phyloP scores from a whole-genome alignment of 2,888 invertebrate genomes.

The Microctonus hyperodae region DNA sequence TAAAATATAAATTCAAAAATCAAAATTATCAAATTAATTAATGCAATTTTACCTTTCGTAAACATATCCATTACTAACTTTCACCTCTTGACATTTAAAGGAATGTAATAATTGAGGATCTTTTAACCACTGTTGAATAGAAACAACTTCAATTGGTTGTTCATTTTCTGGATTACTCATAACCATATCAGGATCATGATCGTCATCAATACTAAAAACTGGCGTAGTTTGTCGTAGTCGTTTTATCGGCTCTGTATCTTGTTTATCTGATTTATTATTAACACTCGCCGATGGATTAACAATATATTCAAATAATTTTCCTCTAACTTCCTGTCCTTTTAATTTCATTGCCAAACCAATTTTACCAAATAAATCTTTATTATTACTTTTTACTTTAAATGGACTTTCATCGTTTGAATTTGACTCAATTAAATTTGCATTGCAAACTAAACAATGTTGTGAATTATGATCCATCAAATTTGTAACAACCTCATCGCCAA shows the following conservation, averaged over 20 bases:
- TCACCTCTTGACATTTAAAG: slow-evolving; percentile 92
- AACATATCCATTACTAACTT: slow-evolving; percentile 87
- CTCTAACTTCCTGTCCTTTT: slow-evolving; percentile 91
- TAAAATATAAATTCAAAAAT: slow-evolving; percentile 22
- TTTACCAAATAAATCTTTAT: slow-evolving; percentile 78
- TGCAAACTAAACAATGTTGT: slow-evolving; percentile 82
- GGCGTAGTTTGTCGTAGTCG: slow-evolving; percentile 89
- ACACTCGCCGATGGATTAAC: slow-evolving; percentile 79
- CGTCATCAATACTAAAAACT: slow-evolving; percentile 94
- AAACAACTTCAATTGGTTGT: slow-evolving; percentile 81
- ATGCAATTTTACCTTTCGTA: slow-evolving; percentile 69
- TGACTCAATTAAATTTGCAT: slow-evolving; percentile 65
- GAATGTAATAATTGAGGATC: slow-evolving; percentile 84
- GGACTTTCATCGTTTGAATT: slow-evolving; percentile 59
- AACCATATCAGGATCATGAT: slow-evolving; percentile 69
- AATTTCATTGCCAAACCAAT: slow-evolving; percentile 87
- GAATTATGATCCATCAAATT: slow-evolving; percentile 87
- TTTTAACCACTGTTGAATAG: slow-evolving; percentile 80
- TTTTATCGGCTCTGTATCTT: slow-evolving; percentile 73
- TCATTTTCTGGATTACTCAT: slow-evolving; percentile 64
- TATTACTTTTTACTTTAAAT: slow-evolving; percentile 54
- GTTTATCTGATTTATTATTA: slow-evolving; percentile 75
- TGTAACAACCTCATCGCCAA: slow-evolving; percentile 80
- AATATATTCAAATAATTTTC: slow-evolving; percentile 90
- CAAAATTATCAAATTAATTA: not conserved